These are phyloP conservation scores for Galaxea fascicularis DNA, from an alignment of 92 coral and sea anemone genomes.

Conservation along the genomic window DNA sequence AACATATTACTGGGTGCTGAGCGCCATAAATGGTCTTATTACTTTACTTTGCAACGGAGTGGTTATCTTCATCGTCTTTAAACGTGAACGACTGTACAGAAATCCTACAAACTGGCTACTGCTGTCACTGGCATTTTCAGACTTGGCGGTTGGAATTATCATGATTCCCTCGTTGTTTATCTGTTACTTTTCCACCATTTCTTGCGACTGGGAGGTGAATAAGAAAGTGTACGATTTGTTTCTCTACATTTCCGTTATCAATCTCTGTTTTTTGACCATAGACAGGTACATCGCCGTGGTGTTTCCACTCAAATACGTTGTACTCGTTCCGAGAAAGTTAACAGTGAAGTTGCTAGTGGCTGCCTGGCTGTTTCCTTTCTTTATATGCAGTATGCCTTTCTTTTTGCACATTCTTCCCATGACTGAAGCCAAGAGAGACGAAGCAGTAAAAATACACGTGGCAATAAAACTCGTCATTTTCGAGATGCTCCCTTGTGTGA, in stretches of 20 bases:
- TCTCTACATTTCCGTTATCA: slow-evolving; percentile 63
- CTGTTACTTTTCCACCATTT: slow-evolving; percentile 56
- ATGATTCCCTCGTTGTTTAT: slow-evolving; percentile 72
- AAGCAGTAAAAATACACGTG: slow-evolving; percentile 23
- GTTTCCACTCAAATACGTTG: slow-evolving; percentile 49
- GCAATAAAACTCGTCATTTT: slow-evolving; percentile 49
- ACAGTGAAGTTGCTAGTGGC: slow-evolving; percentile 51
- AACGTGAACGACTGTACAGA: slow-evolving; percentile 36
- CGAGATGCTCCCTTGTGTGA: slow-evolving; percentile 53
- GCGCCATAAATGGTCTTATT: slow-evolving; percentile 59
- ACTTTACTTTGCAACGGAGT: slow-evolving; percentile 64
- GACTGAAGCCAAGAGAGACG: slow-evolving; percentile 5
- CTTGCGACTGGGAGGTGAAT: slow-evolving; percentile 66
- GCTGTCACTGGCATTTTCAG: slow-evolving; percentile 63
- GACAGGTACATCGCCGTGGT: slow-evolving; percentile 71
- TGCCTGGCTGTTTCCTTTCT: slow-evolving; percentile 58
- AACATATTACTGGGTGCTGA: slow-evolving; percentile 64
- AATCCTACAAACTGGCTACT: slow-evolving; percentile 71
- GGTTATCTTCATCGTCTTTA: slow-evolving; percentile 55
- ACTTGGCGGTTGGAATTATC: slow-evolving; percentile 59
- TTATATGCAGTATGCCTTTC: slow-evolving; percentile 36
- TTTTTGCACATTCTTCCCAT: slow-evolving; percentile 32
- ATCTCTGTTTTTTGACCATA: slow-evolving; percentile 66
- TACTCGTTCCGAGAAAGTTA: slow-evolving; percentile 37
- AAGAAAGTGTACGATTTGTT: slow-evolving; percentile 68